Percentiles rank a stretch among this genome's conserved stretches.
These are phyloP conservation scores for Neoscelio sp. DNA, from an alignment of 2,888 invertebrate genomes.

Conservation along the genomic window DNA sequence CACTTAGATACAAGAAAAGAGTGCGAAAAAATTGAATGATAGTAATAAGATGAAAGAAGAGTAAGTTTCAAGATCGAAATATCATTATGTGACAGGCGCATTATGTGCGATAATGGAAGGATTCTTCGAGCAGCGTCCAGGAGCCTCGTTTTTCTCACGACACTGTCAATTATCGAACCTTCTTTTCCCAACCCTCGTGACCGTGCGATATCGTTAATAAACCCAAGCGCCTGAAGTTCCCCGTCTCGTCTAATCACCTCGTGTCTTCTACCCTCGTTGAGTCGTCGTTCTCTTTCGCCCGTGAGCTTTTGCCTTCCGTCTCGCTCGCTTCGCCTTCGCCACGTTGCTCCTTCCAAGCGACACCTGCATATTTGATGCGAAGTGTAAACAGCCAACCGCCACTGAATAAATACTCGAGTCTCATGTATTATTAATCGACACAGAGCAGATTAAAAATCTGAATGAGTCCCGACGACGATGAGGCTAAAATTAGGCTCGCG, in stretches of 20 bases:
- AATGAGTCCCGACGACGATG: slow-evolving; percentile 57
- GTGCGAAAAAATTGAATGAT: slow-evolving; percentile 27
- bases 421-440: slow-evolving; percentile 79
- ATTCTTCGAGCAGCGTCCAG: slow-evolving; percentile 59
- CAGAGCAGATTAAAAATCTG: slow-evolving; percentile 77
- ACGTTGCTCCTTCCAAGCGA: slow-evolving; percentile 72
- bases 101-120: slow-evolving; percentile 66
- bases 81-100: slow-evolving; percentile 67
- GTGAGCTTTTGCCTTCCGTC: slow-evolving; percentile 23
- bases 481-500: slow-evolving; percentile 51
- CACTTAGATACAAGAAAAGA: not conserved
- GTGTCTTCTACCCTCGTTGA: slow-evolving; percentile 71
- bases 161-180: slow-evolving; percentile 80
- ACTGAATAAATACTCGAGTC: slow-evolving; percentile 77
- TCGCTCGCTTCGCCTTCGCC: slow-evolving; percentile 38
- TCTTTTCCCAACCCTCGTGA: slow-evolving; percentile 75
- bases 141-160: slow-evolving; percentile 74
- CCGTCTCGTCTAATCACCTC: slow-evolving; percentile 81
- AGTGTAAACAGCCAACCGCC: slow-evolving; percentile 78
- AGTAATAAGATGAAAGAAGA: slow-evolving; percentile 49
- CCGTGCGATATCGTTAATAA: slow-evolving; percentile 81
- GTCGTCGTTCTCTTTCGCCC: slow-evolving; percentile 58
- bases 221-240: slow-evolving; percentile 76
- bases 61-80: slow-evolving; percentile 62
- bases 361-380: slow-evolving; percentile 82